Evolutionary conservation across 2,888 invertebrate species (phyloP).

Genomic region (Eurytoma californica): DNA sequence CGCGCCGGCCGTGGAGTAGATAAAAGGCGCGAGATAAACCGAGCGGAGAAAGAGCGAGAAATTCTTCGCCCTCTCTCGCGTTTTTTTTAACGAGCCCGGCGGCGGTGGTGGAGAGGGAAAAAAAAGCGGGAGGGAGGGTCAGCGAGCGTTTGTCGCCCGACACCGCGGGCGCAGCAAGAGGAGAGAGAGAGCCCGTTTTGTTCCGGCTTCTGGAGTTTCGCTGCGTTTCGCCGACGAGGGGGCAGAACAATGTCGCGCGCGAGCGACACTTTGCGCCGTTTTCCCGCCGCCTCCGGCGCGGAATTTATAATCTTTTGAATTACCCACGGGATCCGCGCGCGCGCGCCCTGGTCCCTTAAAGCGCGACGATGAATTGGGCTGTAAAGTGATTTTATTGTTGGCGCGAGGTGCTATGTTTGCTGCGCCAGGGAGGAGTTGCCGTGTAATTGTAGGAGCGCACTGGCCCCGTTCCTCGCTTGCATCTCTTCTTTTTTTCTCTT

Average conservation of each 20-base stretch:
- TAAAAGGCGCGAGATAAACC: constrained; percentile 55
- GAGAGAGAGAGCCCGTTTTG: constrained; percentile 28
- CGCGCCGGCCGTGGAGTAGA: constrained; percentile 49
- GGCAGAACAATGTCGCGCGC: constrained; percentile 32
- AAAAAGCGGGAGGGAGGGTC: neutral
- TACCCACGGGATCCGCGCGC: neutral
- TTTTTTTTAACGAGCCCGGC: constrained; percentile 24
- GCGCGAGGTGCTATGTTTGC: neutral
- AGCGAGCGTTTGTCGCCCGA: constrained; percentile 7
- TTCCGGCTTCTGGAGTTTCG: constrained; percentile 49
- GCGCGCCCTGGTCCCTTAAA: neutral
- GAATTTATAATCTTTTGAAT: constrained; percentile 51
- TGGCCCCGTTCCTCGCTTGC: neutral
- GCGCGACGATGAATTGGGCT: constrained; percentile 44
- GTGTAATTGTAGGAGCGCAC: neutral
- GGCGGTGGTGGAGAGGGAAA: too few species aligned
- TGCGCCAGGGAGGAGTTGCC: constrained; percentile 8
- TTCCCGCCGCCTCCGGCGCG: constrained; percentile 18
- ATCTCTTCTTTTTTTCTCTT: neutral
- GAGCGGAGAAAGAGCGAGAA: constrained; percentile 33
- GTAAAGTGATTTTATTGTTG: constrained; percentile 47
- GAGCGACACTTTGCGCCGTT: constrained; percentile 40
- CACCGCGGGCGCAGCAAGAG: too few species aligned
- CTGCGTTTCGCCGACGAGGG: neutral
- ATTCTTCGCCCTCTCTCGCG: constrained; percentile 19